phyloP scores from a whole-genome alignment of 2,888 invertebrate genomes.

The Drosophila hamatofila region DNA sequence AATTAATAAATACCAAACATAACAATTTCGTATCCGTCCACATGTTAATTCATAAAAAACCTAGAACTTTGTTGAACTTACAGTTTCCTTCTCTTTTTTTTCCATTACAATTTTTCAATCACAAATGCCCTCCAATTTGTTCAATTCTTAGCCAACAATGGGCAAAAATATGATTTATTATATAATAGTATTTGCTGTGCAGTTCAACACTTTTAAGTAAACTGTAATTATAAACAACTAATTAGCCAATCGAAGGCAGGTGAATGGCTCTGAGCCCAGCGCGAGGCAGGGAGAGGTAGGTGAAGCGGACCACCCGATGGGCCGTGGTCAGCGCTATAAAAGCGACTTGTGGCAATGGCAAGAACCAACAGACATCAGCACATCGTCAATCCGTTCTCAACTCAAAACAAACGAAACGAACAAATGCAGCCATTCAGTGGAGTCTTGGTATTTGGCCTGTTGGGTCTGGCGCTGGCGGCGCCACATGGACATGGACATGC shows the following conservation, averaged over 20 bases:
- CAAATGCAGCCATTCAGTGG: slow-evolving; percentile 63
- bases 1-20: background rate
- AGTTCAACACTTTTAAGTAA: slow-evolving; percentile 43
- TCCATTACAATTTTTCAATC: slow-evolving; percentile 31
- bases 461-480: slow-evolving; percentile 58
- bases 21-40: background rate
- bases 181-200: slow-evolving; percentile 43
- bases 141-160: slow-evolving; percentile 31
- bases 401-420: slow-evolving; percentile 1
- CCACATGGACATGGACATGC: slow-evolving; percentile 68
- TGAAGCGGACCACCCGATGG: slow-evolving; percentile 34
- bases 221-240: slow-evolving; percentile 54
- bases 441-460: slow-evolving; percentile 50
- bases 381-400: slow-evolving; percentile 32
- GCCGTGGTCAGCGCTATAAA: slow-evolving; percentile 51
- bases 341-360: slow-evolving; percentile 27
- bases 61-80: background rate
- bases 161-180: slow-evolving; percentile 36
- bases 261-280: slow-evolving; percentile 48
- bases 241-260: slow-evolving; percentile 65
- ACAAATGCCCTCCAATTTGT: slow-evolving; percentile 44
- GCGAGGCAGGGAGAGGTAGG: slow-evolving; percentile 35
- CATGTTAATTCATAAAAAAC: background rate
- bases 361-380: slow-evolving; percentile 63
- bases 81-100: background rate